Conservation (phyloP, 2,113 vertebrate species). For the Notothenia rossii region DNA sequence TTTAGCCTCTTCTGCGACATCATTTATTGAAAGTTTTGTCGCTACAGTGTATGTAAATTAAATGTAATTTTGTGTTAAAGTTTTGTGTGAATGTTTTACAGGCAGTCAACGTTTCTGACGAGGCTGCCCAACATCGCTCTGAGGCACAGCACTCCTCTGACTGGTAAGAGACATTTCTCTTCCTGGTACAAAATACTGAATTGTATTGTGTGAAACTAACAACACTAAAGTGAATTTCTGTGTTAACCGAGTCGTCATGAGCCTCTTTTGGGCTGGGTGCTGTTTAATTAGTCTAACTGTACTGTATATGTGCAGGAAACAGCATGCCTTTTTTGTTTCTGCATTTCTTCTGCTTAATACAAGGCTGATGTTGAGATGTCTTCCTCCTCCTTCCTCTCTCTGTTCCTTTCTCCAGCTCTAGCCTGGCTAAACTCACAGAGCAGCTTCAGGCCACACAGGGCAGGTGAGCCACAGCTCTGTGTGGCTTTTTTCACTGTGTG, state of each 20-base stretch:
- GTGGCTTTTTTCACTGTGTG: conserved; percentile 55
- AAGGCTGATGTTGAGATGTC: conserved; percentile 31
- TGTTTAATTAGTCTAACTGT: not conserved
- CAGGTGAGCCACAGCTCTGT: conserved; percentile 81
- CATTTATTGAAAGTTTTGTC: too few species aligned
- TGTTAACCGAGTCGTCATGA: not conserved
- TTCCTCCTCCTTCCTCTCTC: conserved; percentile 4
- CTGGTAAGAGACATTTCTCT: conserved; percentile 64
- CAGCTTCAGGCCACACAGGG: conserved; percentile 86
- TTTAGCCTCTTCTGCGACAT: too few species aligned
- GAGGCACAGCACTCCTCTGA: conserved; percentile 80
- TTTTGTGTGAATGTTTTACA: conserved; percentile 49
- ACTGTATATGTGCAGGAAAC: not conserved
- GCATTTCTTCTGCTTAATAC: conserved; percentile 15
- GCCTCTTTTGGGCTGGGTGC: not conserved
- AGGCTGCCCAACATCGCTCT: conserved; percentile 73
- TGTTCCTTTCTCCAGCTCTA: conserved; percentile 74
- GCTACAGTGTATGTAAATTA: not conserved
- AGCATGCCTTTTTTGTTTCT: conserved; percentile 14
- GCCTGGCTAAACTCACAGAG: conserved; percentile 85
- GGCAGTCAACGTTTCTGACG: conserved; percentile 67
- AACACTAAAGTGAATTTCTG: conserved; percentile 17
- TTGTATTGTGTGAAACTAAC: conserved; percentile 32
- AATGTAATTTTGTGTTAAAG: not conserved
- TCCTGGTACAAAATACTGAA: not conserved